Evolutionary conservation across 2,113 vertebrate genomes (phyloP).

Genomic region (Corythornis vintsioides): DNA sequence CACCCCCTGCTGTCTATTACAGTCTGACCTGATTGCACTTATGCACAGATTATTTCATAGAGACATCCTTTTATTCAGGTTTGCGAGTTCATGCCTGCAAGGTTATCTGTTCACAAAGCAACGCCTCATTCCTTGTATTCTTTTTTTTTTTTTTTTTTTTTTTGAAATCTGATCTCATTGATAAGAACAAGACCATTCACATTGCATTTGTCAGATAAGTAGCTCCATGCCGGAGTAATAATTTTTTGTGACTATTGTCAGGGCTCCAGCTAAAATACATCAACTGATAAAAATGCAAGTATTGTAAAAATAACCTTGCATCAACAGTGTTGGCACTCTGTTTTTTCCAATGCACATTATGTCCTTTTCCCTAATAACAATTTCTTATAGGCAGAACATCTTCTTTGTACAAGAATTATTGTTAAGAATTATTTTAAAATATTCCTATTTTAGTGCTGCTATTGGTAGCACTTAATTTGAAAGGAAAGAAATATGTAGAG

Average conservation of each 20-base stretch:
- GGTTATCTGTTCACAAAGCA: conserved; percentile 80
- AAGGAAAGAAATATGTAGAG: neutral
- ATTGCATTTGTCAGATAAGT: conserved; percentile 77
- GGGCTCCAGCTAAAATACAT: conserved; percentile 71
- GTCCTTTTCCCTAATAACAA: conserved; percentile 18
- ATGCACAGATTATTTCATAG: conserved; percentile 79
- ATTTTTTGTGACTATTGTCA: conserved; percentile 79
- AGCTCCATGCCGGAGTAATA: conserved; percentile 64
- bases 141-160: conserved; percentile 53
- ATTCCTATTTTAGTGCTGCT: neutral
- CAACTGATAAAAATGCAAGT: conserved; percentile 77
- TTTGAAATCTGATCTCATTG: conserved; percentile 77
- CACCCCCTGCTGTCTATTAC: conserved; percentile 75
- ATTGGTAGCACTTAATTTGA: neutral
- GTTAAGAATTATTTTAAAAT: neutral
- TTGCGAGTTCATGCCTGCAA: conserved; percentile 77
- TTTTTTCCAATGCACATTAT: neutral
- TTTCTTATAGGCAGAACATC: neutral
- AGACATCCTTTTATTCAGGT: conserved; percentile 76
- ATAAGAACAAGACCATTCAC: conserved; percentile 73
- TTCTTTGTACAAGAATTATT: neutral
- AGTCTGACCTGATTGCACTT: conserved; percentile 78
- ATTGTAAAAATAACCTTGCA: conserved; percentile 77
- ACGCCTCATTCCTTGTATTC: conserved; percentile 55
- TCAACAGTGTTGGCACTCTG: conserved; percentile 32